Conservation (phyloP, 2,888 invertebrate species). For the Eubasilissa splendida region DNA sequence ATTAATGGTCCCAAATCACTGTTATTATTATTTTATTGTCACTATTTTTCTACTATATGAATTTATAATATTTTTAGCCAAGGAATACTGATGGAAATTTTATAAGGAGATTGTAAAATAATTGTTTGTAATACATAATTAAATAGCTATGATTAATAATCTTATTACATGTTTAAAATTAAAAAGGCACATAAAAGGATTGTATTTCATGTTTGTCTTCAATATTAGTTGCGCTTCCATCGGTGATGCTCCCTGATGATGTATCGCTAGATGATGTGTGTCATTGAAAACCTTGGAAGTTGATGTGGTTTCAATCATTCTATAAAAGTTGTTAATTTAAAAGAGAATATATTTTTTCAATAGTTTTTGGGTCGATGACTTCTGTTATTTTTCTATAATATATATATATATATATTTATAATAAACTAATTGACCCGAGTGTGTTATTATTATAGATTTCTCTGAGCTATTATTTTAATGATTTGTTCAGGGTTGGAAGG, state of each 20-base stretch:
- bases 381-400: slow-evolving; percentile 53
- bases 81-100: no score
- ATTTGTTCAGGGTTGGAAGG: slow-evolving; percentile 45
- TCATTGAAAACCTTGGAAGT: neutral
- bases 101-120: neutral
- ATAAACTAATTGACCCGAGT: slow-evolving; percentile 40
- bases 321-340: slow-evolving; percentile 52
- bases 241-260: slow-evolving; percentile 41
- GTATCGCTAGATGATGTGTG: neutral
- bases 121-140: neutral
- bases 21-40: no score
- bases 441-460: slow-evolving; percentile 8
- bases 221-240: slow-evolving; percentile 55
- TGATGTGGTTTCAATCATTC: slow-evolving; percentile 31
- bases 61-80: no score
- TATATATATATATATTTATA: slow-evolving; percentile 45
- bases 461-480: neutral
- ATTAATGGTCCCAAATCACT: slow-evolving; percentile 34
- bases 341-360: slow-evolving; percentile 57
- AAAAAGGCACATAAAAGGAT: no score
- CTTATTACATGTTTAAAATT: no score
- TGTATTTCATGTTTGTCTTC: neutral
- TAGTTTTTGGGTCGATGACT: slow-evolving; percentile 52
- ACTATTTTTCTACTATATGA: no score
- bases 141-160: no score